These are phyloP conservation scores for Dromaius novaehollandiae DNA, from an alignment of 2,113 vertebrate species.

Conservation along the genomic window DNA sequence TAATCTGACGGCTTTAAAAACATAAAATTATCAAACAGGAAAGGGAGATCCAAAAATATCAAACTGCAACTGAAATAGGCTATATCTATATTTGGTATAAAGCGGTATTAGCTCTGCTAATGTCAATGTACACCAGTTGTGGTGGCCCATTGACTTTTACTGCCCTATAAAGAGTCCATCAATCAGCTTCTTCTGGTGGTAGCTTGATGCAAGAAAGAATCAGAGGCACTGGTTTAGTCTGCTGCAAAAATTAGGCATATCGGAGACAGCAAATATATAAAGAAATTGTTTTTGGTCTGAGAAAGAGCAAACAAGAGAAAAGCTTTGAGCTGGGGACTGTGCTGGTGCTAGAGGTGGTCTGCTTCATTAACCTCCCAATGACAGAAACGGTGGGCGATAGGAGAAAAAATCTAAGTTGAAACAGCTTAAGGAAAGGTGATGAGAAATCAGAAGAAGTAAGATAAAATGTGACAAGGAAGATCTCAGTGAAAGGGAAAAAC, in stretches of 20 bases:
- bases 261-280: background rate
- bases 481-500: constrained; percentile 32
- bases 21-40: background rate
- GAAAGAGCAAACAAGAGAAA: background rate
- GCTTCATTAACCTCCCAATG: constrained; percentile 55
- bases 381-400: constrained; percentile 31
- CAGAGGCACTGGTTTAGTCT: background rate
- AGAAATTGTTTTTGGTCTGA: background rate
- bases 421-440: constrained; percentile 57
- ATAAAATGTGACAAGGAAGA: constrained; percentile 56
- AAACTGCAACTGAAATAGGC: background rate
- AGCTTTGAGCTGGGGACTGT: background rate
- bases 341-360: background rate
- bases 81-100: background rate
- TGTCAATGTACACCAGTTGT: background rate
- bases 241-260: background rate
- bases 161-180: background rate
- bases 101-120: background rate
- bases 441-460: constrained; percentile 56
- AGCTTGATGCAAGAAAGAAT: background rate
- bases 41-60: background rate
- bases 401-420: background rate
- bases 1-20: background rate
- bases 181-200: background rate
- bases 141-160: background rate